phyloP scores from a whole-genome alignment of 2,113 vertebrate species.

The Xenus cinereus region DNA sequence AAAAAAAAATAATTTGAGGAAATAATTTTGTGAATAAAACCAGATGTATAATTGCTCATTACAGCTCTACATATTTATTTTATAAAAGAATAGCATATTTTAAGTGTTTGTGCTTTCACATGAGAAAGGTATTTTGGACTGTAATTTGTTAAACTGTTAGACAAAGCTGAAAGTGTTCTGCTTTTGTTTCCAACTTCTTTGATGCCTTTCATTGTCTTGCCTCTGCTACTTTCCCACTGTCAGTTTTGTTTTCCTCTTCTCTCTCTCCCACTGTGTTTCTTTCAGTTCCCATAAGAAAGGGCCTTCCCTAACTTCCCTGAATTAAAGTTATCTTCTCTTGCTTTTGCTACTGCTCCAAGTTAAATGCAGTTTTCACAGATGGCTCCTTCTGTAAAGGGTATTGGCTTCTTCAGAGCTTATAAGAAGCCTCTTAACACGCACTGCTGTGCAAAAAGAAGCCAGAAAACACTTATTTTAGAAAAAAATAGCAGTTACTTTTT shows the following conservation, averaged over 20 bases:
- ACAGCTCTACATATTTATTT: background rate
- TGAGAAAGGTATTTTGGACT: background rate
- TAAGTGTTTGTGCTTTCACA: background rate
- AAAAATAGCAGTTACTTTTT: background rate
- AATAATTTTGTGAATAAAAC: background rate
- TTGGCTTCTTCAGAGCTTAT: background rate
- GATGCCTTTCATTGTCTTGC: background rate
- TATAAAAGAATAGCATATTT: background rate
- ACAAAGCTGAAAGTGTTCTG: background rate
- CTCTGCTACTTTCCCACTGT: background rate
- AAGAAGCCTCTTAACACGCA: background rate
- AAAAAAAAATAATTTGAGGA: background rate
- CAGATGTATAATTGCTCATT: background rate
- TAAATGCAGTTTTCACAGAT: background rate
- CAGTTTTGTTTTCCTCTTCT: background rate
- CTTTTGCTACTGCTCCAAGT: background rate
- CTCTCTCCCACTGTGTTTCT: fast-evolving
- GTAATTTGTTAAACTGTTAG: background rate
- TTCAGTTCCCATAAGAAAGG: background rate
- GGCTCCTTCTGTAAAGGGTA: background rate
- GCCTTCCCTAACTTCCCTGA: background rate
- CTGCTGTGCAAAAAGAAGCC: fast-evolving
- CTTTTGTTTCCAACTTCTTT: background rate
- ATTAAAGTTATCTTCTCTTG: background rate
- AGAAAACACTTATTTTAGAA: background rate